These are phyloP conservation scores for Aromia moschata DNA, from an alignment of 2,888 invertebrate species.

Conservation along the genomic window DNA sequence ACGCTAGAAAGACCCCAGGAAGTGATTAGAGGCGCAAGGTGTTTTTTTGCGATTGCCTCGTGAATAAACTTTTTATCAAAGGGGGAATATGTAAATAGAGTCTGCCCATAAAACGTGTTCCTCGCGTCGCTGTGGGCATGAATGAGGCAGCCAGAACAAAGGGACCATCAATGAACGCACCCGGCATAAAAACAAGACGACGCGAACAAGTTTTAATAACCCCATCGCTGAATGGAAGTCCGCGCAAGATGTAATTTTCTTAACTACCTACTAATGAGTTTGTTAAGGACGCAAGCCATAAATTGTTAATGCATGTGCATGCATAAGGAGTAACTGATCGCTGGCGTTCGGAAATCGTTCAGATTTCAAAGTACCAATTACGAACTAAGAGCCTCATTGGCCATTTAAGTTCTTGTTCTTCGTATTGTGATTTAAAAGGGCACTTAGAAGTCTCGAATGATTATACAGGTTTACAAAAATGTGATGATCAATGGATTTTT, in stretches of 20 bases:
- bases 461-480: too few relatives aligned
- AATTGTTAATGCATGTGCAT: slow-evolving; percentile 21
- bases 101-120: not conserved
- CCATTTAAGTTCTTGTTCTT: too few relatives aligned
- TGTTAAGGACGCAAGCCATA: slow-evolving; percentile 15
- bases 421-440: too few relatives aligned
- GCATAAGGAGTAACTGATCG: slow-evolving; percentile 17
- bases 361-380: not conserved
- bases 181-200: not conserved
- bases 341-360: not conserved
- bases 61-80: not conserved
- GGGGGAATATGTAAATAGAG: not conserved
- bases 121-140: slow-evolving; percentile 15
- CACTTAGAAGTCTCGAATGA: too few relatives aligned
- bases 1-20: too few relatives aligned
- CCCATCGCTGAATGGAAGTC: slow-evolving; percentile 10
- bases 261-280: slow-evolving; percentile 21
- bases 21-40: too few relatives aligned
- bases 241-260: slow-evolving; percentile 17
- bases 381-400: too few relatives aligned
- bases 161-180: slow-evolving; percentile 10
- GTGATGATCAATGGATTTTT: too few relatives aligned
- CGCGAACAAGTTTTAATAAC: slow-evolving; percentile 16
- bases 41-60: too few relatives aligned
- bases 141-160: slow-evolving; percentile 12